Evolutionary conservation across 1,140 invertebrate genomes (phyloP), one percentile per base, ranked within the genome.

Genomic region (Ctenoplectra terminalis): DNA sequence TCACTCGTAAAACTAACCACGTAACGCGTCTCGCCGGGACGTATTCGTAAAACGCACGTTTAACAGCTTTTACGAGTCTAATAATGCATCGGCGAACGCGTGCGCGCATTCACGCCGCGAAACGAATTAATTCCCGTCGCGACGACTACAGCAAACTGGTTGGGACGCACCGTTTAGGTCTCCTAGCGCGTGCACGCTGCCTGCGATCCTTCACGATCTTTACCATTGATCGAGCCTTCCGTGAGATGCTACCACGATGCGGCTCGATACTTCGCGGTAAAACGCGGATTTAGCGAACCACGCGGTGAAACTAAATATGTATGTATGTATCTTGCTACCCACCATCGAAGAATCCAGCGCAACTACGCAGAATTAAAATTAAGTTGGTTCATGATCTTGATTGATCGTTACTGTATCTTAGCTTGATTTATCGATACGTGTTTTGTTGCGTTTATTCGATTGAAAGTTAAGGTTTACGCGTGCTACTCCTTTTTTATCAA

Each of bases 121-220:
- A 85, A 83, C 76, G 77, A 89, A 89, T 89, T 86, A 89, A 89
- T 89, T 89, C 84, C 60, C 86, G 58, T 85, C 82, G 82, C 82
- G 86, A 29, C 85, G 79, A n/a, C 67, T 54, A 75, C 61, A 31
- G 23, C 84, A 74, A 58, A 70, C 79, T 73, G 72, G 69, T 77
- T 56, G 63, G 66, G 58, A 17, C 50, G 66, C 61, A 61, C 52
- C 23, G 46, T 26, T 37, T 63, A n/a, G 46, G 13, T 48, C 37
- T 52, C 48, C n/a, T n/a, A n/a, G n/a, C n/a, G n/a, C n/a, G n/a
- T 72, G 52, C 78, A 77, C 75, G 56, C 31, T 72, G 52, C 54
- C 56, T 50, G 85, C 85, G 77, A 87, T 86, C 86, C 85, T 87
- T 87, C 86, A 84, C 82, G 81, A 87, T 87, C 84, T 73, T 69